Conservation (phyloP, 2,113 vertebrate genomes). For the Sula dactylatra region DNA sequence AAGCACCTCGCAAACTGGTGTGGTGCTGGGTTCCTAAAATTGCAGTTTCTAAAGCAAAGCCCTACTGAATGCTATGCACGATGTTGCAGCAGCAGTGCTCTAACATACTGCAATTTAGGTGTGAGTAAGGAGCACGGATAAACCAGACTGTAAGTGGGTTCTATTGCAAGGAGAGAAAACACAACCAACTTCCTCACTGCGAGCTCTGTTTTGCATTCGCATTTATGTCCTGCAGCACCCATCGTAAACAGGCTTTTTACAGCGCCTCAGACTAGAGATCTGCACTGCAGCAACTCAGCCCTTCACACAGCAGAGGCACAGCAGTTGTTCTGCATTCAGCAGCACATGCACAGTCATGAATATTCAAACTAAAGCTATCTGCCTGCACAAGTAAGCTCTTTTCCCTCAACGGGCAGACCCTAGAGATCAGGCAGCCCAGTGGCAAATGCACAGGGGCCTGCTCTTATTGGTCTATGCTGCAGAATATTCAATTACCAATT, state of each 20-base stretch:
- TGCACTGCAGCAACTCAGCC: constrained; percentile 47
- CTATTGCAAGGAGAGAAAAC: background rate
- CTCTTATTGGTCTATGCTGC: accelerated
- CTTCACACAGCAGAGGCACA: background rate
- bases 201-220: background rate
- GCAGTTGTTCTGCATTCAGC: background rate
- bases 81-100: background rate
- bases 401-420: background rate
- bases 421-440: background rate
- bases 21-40: background rate
- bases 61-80: accelerated
- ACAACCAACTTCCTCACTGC: background rate
- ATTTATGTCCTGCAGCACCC: background rate
- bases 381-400: background rate
- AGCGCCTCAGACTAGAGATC: background rate
- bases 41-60: background rate
- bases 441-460: background rate
- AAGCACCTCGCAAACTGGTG: background rate
- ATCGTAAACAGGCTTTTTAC: background rate
- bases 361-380: background rate
- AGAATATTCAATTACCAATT: background rate
- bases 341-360: background rate
- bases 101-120: accelerated
- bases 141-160: background rate
- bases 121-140: background rate